Evolutionary conservation across 2,888 invertebrate species (phyloP).

Genomic region (Ophion ellenae): DNA sequence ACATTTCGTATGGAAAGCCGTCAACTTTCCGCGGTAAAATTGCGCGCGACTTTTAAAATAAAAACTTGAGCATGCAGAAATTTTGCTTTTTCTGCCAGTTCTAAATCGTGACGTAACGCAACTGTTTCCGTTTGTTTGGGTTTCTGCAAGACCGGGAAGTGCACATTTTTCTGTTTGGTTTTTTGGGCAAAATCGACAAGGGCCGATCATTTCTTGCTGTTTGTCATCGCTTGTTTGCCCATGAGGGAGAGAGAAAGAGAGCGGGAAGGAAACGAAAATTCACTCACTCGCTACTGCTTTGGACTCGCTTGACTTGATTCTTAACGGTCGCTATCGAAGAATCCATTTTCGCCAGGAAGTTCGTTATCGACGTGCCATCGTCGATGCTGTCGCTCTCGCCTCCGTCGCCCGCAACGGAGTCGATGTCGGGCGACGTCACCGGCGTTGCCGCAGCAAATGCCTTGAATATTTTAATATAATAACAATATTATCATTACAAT

Average conservation of each 20-base stretch:
- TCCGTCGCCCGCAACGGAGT: constrained; percentile 74
- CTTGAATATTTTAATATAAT: constrained; percentile 18
- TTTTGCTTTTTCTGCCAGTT: too few relatives aligned
- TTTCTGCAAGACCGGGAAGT: too few relatives aligned
- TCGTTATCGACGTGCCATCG: constrained; percentile 90
- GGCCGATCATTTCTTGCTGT: not conserved
- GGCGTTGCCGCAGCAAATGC: constrained; percentile 52
- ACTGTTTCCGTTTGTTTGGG: too few relatives aligned
- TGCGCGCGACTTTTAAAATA: too few relatives aligned
- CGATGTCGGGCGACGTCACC: constrained; percentile 54
- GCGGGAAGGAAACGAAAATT: not conserved
- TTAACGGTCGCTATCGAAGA: constrained; percentile 93
- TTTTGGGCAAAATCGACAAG: too few relatives aligned
- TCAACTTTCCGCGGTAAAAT: too few relatives aligned
- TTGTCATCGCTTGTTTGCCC: not conserved
- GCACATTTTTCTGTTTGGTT: too few relatives aligned
- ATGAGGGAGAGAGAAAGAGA: not conserved
- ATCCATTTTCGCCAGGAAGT: constrained; percentile 93
- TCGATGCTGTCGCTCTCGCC: constrained; percentile 84
- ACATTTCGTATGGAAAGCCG: too few relatives aligned
- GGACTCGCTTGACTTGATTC: constrained; percentile 92
- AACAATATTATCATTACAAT: not conserved
- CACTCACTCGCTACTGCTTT: constrained; percentile 93
- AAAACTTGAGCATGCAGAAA: too few relatives aligned
- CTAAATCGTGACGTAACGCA: too few relatives aligned